Conservation (phyloP, 2,888 invertebrate species). For the Spialia ferax region DNA sequence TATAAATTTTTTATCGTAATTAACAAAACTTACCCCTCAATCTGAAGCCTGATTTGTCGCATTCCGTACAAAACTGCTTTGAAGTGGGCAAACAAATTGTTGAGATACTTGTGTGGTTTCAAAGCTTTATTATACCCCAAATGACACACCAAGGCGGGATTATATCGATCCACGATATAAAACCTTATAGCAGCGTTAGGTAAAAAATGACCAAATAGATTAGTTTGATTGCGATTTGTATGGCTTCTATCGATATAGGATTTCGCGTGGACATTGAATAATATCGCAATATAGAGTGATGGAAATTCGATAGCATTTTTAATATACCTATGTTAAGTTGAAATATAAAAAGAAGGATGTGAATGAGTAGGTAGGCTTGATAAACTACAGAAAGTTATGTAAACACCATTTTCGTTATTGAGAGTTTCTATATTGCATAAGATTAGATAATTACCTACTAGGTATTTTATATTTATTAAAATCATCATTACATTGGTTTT, state of each 20-base stretch:
- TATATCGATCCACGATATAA: slow-evolving; percentile 62
- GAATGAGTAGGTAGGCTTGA: no score
- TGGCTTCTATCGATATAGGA: slow-evolving; percentile 22
- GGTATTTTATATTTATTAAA: no score
- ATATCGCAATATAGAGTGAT: slow-evolving; percentile 33
- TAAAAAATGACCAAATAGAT: slow-evolving; percentile 56
- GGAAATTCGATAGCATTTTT: background rate
- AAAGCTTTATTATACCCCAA: slow-evolving; percentile 69
- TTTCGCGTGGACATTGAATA: slow-evolving; percentile 22
- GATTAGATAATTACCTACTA: no score
- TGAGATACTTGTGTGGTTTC: slow-evolving; percentile 73
- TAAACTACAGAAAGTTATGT: no score
- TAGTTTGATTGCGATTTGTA: slow-evolving; percentile 56
- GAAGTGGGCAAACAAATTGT: slow-evolving; percentile 76
- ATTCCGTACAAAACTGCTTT: slow-evolving; percentile 59
- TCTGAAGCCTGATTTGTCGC: slow-evolving; percentile 55
- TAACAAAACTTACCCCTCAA: slow-evolving; percentile 36
- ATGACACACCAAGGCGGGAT: slow-evolving; percentile 69
- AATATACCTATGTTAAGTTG: no score
- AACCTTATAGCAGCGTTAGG: slow-evolving; percentile 48
- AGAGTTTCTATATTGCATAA: no score
- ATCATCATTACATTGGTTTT: no score
- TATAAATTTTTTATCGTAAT: slow-evolving; percentile 21
- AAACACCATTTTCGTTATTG: no score
- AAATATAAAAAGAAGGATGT: no score